Percentiles rank a stretch among this genome's conserved stretches.
Evolutionary conservation across 2,888 invertebrate genomes (phyloP).

Genomic region (Ctenicera cuprea): DNA sequence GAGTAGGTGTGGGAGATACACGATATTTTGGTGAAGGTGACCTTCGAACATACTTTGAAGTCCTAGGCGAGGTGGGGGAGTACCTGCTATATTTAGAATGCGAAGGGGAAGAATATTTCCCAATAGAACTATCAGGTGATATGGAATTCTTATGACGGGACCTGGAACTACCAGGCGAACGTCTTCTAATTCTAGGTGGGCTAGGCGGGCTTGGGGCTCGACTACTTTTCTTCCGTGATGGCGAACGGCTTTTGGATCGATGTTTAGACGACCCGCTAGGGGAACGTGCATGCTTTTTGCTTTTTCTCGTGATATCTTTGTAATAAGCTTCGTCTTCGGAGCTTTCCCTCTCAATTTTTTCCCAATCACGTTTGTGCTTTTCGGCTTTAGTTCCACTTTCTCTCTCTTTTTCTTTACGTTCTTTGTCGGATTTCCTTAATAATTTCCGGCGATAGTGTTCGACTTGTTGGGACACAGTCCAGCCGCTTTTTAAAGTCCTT

Average conservation of each 20-base stretch:
- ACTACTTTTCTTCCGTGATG: conserved; percentile 67
- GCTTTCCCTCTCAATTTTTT: conserved; percentile 67
- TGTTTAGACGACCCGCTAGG: conserved; percentile 70
- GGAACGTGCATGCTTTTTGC: conserved; percentile 71
- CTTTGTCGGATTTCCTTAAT: conserved; percentile 80
- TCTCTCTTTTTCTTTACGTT: conserved; percentile 68
- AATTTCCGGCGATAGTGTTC: conserved; percentile 93
- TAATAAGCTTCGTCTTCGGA: conserved; percentile 70
- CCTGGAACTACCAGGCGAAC: conserved; percentile 68
- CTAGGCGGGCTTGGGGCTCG: conserved; percentile 69
- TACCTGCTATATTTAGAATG: conserved; percentile 61
- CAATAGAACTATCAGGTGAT: conserved; percentile 67
- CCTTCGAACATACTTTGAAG: conserved; percentile 66
- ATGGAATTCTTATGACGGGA: conserved; percentile 66
- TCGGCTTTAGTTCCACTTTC: conserved; percentile 61
- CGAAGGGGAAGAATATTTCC: conserved; percentile 68
- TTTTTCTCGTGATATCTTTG: conserved; percentile 71
- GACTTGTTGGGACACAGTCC: conserved; percentile 88
- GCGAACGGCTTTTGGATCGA: conserved; percentile 72
- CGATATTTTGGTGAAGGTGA: conserved; percentile 67
- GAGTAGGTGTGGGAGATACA: conserved; percentile 63
- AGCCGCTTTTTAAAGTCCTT: conserved; percentile 82
- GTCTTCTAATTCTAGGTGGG: conserved; percentile 69
- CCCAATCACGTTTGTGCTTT: conserved; percentile 69
- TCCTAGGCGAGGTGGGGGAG: conserved; percentile 66